Base-by-base conservation (phyloP, 2,797 vertebrate genomes). In the Alcedo quadribrachys region DNA sequence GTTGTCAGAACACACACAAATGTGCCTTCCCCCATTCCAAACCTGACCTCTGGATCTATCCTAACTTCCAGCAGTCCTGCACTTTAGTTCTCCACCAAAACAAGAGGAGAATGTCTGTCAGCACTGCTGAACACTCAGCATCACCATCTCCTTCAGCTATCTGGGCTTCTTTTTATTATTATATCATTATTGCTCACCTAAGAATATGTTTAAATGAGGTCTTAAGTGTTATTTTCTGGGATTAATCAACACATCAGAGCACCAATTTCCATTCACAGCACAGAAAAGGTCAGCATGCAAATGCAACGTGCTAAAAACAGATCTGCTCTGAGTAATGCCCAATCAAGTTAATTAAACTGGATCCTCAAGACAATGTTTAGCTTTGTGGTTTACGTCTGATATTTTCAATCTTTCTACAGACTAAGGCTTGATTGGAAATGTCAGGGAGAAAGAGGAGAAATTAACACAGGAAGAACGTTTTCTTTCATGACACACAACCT, bases 251-350 rank as follows among this genome's bases (percentile, higher is more conserved):
- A 77, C 33, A 90, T 43, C 63, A 89, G 19, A 86, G 80, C 28
- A 93, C 42, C n/a, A 66, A 48, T 74, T 89, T 95, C 88, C 50
- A 67, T 63, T 76, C 74, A 73, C 21, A 74, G 78, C 2, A 3
- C 43, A 84, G 78, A 90, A 96, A 96, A 96, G 95, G 94, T 95
- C 93, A 94, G 14, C n/a, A 83, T 89, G 91, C 46, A 96, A 95
- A 94, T 85, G 18, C 51, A 83, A 43, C n/a, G 60, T 35, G 60
- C 69, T 96, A 95, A 96, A 96, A 93, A 90, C 42, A 54, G 69
- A 85, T 81, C 66, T 1, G 15, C 80, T 91, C 79, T 62, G 62
- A 86, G 69, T 95, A 96, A 96, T 63, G 76, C 74, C 88, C 87
- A 83, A 88, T 85, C 79, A 82, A 95, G 53, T 92, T 88, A 96